Conservation (phyloP, 2,113 vertebrate genomes). For the Prionailurus bengalensis region DNA sequence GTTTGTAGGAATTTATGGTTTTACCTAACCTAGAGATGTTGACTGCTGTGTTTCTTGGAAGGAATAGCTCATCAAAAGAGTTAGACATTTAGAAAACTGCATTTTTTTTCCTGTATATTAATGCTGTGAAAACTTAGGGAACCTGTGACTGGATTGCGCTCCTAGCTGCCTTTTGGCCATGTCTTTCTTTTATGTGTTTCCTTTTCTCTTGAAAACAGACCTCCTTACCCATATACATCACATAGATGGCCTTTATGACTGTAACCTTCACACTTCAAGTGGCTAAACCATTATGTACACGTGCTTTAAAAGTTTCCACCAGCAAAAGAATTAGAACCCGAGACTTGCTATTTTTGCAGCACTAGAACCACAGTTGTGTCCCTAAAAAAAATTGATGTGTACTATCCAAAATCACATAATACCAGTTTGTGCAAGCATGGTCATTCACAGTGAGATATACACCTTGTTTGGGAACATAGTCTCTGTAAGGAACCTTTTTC, state of each 20-base stretch:
- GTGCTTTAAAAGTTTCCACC: neutral
- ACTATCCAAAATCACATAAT: neutral
- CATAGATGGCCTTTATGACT: neutral
- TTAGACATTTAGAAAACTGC: slow-evolving; percentile 13
- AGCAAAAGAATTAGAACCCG: neutral
- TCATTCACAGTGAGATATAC: neutral
- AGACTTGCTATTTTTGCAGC: neutral
- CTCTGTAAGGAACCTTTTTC: neutral
- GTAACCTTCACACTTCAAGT: neutral
- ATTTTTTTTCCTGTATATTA: slow-evolving; percentile 36
- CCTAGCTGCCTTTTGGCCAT: neutral
- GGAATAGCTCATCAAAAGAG: slow-evolving; percentile 1
- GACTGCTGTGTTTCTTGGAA: slow-evolving; percentile 8
- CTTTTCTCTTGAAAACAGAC: slow-evolving; percentile 28
- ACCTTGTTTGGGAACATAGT: neutral
- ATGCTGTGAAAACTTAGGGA: neutral
- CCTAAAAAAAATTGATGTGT: neutral
- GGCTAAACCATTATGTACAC: neutral
- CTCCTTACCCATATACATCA: neutral
- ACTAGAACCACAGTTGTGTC: slow-evolving; percentile 18
- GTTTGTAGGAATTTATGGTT: neutral
- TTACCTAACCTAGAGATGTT: neutral
- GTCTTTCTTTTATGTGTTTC: neutral
- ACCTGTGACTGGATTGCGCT: neutral
- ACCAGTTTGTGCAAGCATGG: neutral